Evolutionary conservation across 2,888 invertebrate species (phyloP), one percentile per base, ranked within the genome.

Genomic region (Lobophora halterata): DNA sequence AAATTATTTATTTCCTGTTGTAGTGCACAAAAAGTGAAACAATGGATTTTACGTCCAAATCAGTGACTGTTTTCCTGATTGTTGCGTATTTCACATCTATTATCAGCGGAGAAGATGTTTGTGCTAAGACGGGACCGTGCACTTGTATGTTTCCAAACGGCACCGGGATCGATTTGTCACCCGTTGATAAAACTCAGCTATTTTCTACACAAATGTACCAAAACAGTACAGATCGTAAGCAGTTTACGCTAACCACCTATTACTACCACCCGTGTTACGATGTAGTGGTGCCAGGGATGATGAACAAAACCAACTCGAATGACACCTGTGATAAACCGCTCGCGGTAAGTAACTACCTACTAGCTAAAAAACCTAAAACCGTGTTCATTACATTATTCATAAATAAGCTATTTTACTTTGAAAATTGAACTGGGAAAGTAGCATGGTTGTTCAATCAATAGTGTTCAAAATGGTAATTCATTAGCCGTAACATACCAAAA

Each of bases 101-200:
- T n/a, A 57, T 43, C 17, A 47, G 59, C 37, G 64, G 63, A 24
- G 52, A 56, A 43, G 81, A 83, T 47, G 52, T 57, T 18, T 88
- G 88, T 59, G 71, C 67, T 13, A 58, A 65, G 39, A 78, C 65
- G 52, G 71, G 71, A 24, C 63, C 83, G 2, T 88, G 88, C 56
- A 59, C 64, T 32, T 88, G 88, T 60, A 76, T 68, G 49, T 88
- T 81, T 65, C 50, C 79, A 3, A 87, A 87, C 71, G 88, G 88
- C 43, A 86, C 87, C 55, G 86, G 86, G 55, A 74, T 87, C 50
- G 87, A 88, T 65, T 64, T 88, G 44, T 55, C 71, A 21, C 72
- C 77, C 21, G 57, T 72, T 26, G 58, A 58, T 44, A 70, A 70
- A 40, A 41, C 61, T 36, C 55, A 54, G 2, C 80, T 79, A 65